A percentile compares a stretch with the other conserved stretches of the same genome.
Evolutionary conservation across 2,888 invertebrate species (phyloP).

Genomic region (Merodon equestris): DNA sequence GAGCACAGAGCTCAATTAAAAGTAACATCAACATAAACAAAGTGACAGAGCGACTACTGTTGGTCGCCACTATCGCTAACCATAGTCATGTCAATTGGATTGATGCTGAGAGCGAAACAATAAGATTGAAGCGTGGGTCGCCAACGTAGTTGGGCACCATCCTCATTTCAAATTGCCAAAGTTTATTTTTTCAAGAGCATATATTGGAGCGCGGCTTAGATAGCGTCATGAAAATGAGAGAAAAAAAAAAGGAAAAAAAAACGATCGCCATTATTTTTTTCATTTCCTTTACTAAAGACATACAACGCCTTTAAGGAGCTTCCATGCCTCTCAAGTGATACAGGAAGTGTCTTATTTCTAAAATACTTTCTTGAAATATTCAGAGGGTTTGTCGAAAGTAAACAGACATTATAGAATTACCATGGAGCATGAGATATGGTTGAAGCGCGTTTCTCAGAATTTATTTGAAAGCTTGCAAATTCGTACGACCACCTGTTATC

Average conservation of each 20-base stretch:
- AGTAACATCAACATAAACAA: conserved; percentile 53
- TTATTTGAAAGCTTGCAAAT: conserved; percentile 56
- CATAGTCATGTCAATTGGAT: conserved; percentile 13
- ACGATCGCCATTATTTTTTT: conserved; percentile 1
- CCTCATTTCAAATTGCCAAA: conserved; percentile 13
- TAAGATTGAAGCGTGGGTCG: conserved; percentile 40
- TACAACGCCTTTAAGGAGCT: conserved; percentile 26
- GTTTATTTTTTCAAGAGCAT: conserved; percentile 39
- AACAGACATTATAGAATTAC: conserved; percentile 12
- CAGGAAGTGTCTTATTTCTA: conserved; percentile 62
- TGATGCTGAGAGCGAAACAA: conserved; percentile 10
- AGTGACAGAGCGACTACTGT: conserved; percentile 49
- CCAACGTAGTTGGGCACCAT: conserved; percentile 2
- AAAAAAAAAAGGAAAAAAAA: conserved; percentile 1
- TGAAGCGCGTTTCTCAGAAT: conserved; percentile 45
- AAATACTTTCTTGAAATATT: conserved; percentile 39
- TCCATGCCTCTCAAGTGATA: conserved; percentile 24
- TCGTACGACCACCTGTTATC: conserved; percentile 46
- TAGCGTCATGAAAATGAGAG: conserved; percentile 7
- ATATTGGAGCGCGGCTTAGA: conserved; percentile 3
- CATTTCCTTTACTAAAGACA: conserved; percentile 25
- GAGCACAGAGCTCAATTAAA: conserved; percentile 22
- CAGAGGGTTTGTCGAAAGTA: conserved; percentile 8
- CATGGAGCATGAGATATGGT: neutral
- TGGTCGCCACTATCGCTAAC: conserved; percentile 37